Percentiles rank a stretch among this genome's conserved stretches.
Evolutionary conservation across 2,113 vertebrate species (phyloP).

Genomic region (Emydura subglobosa): DNA sequence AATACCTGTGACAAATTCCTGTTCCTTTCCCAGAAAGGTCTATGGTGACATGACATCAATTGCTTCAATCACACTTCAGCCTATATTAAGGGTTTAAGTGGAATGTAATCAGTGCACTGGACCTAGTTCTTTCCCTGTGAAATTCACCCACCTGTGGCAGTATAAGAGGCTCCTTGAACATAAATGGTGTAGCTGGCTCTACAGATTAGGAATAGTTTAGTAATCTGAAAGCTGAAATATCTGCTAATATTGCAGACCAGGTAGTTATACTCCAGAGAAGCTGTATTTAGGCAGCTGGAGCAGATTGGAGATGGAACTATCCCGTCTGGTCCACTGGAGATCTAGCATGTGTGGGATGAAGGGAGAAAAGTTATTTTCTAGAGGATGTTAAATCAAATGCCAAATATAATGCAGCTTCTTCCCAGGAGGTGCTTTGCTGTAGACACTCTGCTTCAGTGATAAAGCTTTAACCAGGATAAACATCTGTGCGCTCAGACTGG

Average conservation of each 20-base stretch:
- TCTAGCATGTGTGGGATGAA: not conserved
- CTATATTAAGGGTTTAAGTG: not conserved
- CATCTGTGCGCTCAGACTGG: not conserved
- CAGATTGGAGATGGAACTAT: not conserved
- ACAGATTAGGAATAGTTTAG: not conserved
- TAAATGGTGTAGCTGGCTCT: not conserved
- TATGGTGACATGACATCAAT: not conserved
- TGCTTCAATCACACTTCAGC: not conserved
- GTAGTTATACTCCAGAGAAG: not conserved
- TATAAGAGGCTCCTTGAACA: not conserved
- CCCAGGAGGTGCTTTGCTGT: not conserved
- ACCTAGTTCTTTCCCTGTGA: not conserved
- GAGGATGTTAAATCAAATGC: not conserved
- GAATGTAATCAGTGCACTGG: not conserved
- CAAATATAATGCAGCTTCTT: not conserved
- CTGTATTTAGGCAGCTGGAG: not conserved
- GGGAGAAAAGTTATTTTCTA: not conserved
- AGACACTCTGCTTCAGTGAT: not conserved
- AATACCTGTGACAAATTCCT: not conserved
- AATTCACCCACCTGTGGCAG: not conserved
- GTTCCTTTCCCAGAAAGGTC: not conserved
- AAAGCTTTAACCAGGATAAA: not conserved
- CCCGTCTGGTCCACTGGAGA: not conserved
- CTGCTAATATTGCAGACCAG: not conserved
- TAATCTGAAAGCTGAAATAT: not conserved